Base-by-base conservation (phyloP, 2,888 invertebrate species). In the Aphodius sticticus region DNA sequence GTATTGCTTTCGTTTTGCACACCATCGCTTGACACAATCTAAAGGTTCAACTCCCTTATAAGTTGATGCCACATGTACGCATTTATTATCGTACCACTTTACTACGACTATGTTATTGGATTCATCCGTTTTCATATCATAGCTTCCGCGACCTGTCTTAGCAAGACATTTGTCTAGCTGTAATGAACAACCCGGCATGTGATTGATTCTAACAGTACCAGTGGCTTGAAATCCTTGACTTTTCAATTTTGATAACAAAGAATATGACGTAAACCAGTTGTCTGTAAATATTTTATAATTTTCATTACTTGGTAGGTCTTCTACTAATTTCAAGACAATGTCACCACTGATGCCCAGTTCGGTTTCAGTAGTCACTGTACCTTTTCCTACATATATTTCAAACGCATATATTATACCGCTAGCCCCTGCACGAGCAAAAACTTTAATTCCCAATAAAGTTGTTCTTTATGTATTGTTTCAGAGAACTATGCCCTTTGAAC, bases 341-440 rank as follows among this genome's bases (percentile, higher is more conserved):
- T 83, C 82, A 26, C 82, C 84, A 80, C 82, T 83, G 35, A 83
- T 76, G 16, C 82, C 83, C 35, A 84, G 77, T 77, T 76, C 69
- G 15, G 78, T 80, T 15, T 71, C 16, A 7, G 79, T 76, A 36
- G 69, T 38, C 35, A 80, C 80, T 6, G 83, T 82, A 6, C 81
- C 82, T 80, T 85, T 84, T 75, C 84, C 84, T n/a, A 83, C 80
- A 79, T 86, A 85, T 72, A 85, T 80, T 79, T 84, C 83, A 81
- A 85, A 85, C 79, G 86, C 84, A 79, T 85, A 85, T 14, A 85
- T 70, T 38, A 85, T 82, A 16, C 83, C 85, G 79, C 84, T 83
- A 15, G 70, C 69, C 26, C 84, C 86, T 77, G 83, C 83, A 78
- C 84, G 75, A 16, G 84, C 83, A 78, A 83, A 86, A n/a, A 85